Evolutionary conservation across 2,113 vertebrate species (phyloP), one percentile per base, ranked within the genome.

Genomic region (Mystacornis crossleyi): DNA sequence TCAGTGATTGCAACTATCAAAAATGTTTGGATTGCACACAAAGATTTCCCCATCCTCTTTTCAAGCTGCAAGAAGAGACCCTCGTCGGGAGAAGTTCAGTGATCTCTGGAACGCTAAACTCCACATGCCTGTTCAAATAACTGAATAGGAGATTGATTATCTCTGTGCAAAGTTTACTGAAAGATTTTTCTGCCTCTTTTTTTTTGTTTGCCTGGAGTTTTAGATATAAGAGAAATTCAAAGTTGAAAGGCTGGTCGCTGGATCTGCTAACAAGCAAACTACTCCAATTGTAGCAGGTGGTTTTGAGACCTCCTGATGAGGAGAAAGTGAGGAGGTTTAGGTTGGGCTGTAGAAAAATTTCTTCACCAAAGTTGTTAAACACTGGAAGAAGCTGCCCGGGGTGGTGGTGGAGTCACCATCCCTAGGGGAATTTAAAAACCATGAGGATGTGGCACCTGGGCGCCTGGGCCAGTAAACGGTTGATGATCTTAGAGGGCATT

Each of bases 111-210:
- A 77, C 0, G 3, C 42, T 58, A 13, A 94, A 90, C n/a, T 88
- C 73, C 16, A 47, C 38, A 71, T 81, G 57, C 79, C 61, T 92
- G 77, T 87, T 81, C 88, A 93, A 81, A 80, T 60, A 90, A 65
- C 71, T 45, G 72, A 62, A 70, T 61, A 34, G 40, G 2, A 6
- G 78, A 86, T 84, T 74, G 75, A 67, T 54, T 65, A 78, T 84
- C 65, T 89, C 75, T 92, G 72, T 89, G 83, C 77, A 90, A 84
- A 93, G 80, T 86, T 92, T 91, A 86, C 61, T 21, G 23, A 74
- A 81, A 89, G 66, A 38, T 60, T 69, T 83, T 60, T 48, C 8
- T 36, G 34, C 26, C 19, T 17, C 26, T n/a, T 57, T 3, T 25
- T 43, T 53, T 33, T 24, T 33, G 40, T 94, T 86, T 94, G 50